Evolutionary conservation across 2,113 vertebrate genomes (phyloP).

Genomic region (Microtus ochrogaster): DNA sequence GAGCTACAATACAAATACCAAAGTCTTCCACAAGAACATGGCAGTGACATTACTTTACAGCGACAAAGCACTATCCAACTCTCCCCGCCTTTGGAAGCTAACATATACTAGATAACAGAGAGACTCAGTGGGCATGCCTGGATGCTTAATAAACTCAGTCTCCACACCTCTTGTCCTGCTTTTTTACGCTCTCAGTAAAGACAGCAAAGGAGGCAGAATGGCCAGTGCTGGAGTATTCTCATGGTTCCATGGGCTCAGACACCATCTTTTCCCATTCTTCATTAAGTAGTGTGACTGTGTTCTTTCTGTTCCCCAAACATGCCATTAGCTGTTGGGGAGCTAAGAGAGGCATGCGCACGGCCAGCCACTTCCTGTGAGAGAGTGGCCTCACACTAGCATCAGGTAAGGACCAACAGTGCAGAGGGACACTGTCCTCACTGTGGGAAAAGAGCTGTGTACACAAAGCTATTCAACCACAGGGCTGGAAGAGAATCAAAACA

Average conservation of each 20-base stretch:
- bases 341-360: fast-evolving
- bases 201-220: background rate
- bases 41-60: no score
- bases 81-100: background rate
- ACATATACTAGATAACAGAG: background rate
- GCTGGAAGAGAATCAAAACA: constrained; percentile 61
- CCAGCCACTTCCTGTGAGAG: background rate
- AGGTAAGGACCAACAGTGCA: constrained; percentile 60
- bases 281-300: background rate
- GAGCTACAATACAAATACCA: background rate
- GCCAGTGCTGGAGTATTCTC: background rate
- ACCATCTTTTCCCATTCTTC: background rate
- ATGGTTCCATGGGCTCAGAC: background rate
- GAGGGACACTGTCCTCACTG: constrained; percentile 37
- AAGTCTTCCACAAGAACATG: background rate
- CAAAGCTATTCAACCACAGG: constrained; percentile 51
- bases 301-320: background rate
- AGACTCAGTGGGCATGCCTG: no score
- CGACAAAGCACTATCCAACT: no score
- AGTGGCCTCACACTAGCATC: constrained; percentile 4
- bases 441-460: constrained; percentile 62
- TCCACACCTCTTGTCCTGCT: background rate
- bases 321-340: fast-evolving
- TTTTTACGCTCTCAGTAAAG: background rate
- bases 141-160: background rate